Base-by-base conservation (phyloP, 2,888 invertebrate species). In the Helleia helle region DNA sequence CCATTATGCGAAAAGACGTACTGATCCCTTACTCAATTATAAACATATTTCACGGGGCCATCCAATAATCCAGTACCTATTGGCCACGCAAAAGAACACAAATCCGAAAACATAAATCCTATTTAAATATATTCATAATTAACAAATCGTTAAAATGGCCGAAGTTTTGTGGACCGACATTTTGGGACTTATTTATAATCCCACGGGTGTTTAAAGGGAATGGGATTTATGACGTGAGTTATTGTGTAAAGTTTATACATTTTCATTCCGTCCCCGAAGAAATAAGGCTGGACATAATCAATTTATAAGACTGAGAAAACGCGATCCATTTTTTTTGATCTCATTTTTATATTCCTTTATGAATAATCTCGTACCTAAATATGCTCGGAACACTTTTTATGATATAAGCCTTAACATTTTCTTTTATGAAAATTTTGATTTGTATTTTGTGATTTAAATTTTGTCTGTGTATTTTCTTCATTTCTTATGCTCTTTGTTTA, bases 191-290 rank as follows among this genome's bases (percentile, higher is more conserved):
- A 22, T 6, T 22, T 22, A 22, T 3, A 15, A 2, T 22, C 7
- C 22, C 22, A 8, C 7, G 22, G 22, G 22, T 22, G 8, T 22
- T 15, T 15, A 15, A 15, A 15, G 22, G 5, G 22, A 22, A 22
- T 18, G 8, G 22, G 12, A 4, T 34, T 34, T 12, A 13, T 22
- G 22, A 18, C 18, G 11, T 34, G 34, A 34, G 34, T 34, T 34
- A 34, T 34, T 34, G 34, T 34, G 17, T 18, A 34, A 34, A 34
- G 34, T 34, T 34, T 34, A 15, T 15, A 34, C 22, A 34, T 34
- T 34, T 34, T 34, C 34, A 22, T 34, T 18, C 22, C 13, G 18
- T 34, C n/a, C 22, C 34, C 11, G 34, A 34, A 34, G 11, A 18
- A 34, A 34, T 34, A 22, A 34, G 22, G 18, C 22, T 34, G 34